phyloP scores from a whole-genome alignment of 2,113 vertebrate species.

The Thamnaconus septentrionalis region DNA sequence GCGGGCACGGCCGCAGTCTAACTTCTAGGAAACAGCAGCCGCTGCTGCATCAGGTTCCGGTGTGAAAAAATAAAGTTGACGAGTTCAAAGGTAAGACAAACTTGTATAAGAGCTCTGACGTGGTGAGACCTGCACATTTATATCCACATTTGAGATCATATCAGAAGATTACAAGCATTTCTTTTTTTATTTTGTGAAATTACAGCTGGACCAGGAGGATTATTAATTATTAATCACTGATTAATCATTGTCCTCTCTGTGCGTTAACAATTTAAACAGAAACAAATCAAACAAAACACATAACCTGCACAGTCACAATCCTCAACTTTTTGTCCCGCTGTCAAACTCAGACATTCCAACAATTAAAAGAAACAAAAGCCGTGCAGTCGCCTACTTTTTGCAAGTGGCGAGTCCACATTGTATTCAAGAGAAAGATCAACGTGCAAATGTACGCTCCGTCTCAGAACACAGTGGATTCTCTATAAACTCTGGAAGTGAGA shows the following conservation, averaged over 20 bases:
- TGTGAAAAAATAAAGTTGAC: constrained; percentile 9
- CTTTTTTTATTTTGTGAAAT: constrained; percentile 25
- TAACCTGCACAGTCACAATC: constrained; percentile 3
- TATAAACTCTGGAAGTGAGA: not conserved
- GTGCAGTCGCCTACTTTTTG: no score
- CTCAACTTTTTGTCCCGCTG: not conserved
- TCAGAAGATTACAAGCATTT: constrained; percentile 16
- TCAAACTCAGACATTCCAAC: constrained; percentile 14
- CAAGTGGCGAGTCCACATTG: no score
- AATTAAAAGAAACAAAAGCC: no score
- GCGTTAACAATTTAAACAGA: no score
- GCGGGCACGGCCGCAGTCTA: not conserved
- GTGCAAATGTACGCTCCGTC: no score
- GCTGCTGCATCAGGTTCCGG: constrained; percentile 6
- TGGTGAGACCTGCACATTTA: not conserved
- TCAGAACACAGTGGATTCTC: no score
- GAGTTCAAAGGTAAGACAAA: not conserved
- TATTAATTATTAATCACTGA: not conserved
- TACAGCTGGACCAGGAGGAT: constrained; percentile 15
- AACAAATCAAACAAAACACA: not conserved
- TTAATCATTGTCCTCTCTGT: no score
- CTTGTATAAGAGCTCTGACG: not conserved
- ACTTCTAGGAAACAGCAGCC: constrained; percentile 62
- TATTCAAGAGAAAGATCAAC: no score
- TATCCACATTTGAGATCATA: constrained; percentile 5